Base-by-base conservation (phyloP, 2,888 invertebrate species). In the Neoascia interrupta region DNA sequence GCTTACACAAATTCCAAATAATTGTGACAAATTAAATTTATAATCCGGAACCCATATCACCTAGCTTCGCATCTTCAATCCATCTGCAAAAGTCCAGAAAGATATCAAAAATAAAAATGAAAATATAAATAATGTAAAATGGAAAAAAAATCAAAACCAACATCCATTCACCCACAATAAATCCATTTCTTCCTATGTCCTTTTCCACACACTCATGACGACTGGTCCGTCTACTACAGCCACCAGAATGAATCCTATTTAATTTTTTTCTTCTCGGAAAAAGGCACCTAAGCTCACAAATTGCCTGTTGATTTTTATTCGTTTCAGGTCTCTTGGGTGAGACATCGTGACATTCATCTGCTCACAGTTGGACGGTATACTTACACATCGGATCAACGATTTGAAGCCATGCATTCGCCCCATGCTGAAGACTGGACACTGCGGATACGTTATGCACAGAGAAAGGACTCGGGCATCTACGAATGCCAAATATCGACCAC, bases 401-500 rank as follows among this genome's bases (percentile, higher is more conserved):
- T 96, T 85, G 95, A 96, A 88, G 95, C 95, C 39, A 92, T 95
- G 82, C 95, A 96, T 89, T 93, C 93, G 70, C 95, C 95, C 0
- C 95, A 95, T 86, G 94, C 95, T 58, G 96, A 96, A 88, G 95
- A 96, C 88, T 96, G 96, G 96, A 94, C 94, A 53, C 89, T 96
- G 69, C 92, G 93, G 85, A 94, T 94, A 87, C 91, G 93, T 75
- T 94, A 93, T 87, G 92, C 94, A 5, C 94, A 94, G 87, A 90
- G 91, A 75, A 92, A 93, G 84, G 94, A 94, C 86, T 92, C 93
- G 1, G 94, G 94, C 34, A 92, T 94, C 84, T 96, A 96, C 89
- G 96, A 96, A 90, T 96, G 96, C 88, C 96, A 96, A 90, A 95
- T 96, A 87, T 95, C 95, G 83, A 96, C 96, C 54, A 96, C 96